Percentiles rank a stretch among this genome's conserved stretches.
phyloP scores from a whole-genome alignment of 2,888 invertebrate genomes.

The Resseliella maxima region DNA sequence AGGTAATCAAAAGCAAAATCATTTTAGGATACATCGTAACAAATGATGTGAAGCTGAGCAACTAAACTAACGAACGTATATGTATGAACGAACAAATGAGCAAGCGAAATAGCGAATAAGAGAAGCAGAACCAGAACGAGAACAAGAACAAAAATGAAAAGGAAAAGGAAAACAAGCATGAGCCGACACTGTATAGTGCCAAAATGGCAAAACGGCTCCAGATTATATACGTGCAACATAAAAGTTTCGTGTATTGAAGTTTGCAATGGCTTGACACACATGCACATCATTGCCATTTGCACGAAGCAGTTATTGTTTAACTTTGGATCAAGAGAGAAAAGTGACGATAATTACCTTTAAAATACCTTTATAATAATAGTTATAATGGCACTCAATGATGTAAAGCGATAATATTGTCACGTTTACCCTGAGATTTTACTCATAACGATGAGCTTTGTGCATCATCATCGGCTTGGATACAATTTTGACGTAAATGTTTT shows the following conservation, averaged over 20 bases:
- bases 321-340: constrained; percentile 49
- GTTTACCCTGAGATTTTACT: constrained; percentile 46
- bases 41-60: not conserved
- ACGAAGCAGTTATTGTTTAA: constrained; percentile 51
- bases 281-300: constrained; percentile 33
- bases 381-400: constrained; percentile 43
- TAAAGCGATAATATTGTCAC: constrained; percentile 54
- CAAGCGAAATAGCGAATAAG: not conserved
- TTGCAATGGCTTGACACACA: not conserved
- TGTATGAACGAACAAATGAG: no score
- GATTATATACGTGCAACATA: constrained; percentile 43
- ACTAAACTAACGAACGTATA: not conserved
- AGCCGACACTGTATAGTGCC: no score
- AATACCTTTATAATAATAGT: constrained; percentile 49
- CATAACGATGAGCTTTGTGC: not conserved
- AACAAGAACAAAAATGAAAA: no score
- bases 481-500: not conserved
- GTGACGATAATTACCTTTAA: constrained; percentile 51
- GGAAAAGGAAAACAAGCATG: no score
- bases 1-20: constrained; percentile 29
- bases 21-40: not conserved
- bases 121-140: no score
- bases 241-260: constrained; percentile 39
- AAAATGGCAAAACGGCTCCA: not conserved
- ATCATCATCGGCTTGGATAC: not conserved